Percentiles rank a stretch among this genome's conserved stretches.
Evolutionary conservation across 1,140 invertebrate species (phyloP).

Genomic region (Tetragonula clypearis): DNA sequence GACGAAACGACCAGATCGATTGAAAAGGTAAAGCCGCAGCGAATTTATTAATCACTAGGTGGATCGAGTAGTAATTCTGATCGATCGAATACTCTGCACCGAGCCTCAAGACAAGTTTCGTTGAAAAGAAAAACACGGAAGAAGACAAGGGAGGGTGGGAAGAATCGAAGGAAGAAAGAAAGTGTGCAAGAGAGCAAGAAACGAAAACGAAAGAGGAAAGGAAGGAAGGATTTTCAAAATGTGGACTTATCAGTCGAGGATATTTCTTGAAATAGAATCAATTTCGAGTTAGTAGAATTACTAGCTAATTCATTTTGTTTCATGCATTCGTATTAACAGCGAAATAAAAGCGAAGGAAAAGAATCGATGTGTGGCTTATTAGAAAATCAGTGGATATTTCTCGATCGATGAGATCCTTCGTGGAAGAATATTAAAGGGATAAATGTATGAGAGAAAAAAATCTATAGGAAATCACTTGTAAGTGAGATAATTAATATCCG

Average conservation of each 20-base stretch:
- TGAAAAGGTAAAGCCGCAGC: too few relatives aligned
- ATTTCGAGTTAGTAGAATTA: background rate
- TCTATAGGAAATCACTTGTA: background rate
- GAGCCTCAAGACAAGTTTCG: background rate
- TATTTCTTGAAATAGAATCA: too few relatives aligned
- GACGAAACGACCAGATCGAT: background rate
- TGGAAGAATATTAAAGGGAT: too few relatives aligned
- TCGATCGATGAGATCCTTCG: background rate
- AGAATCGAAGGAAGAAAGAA: background rate
- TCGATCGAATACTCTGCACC: background rate
- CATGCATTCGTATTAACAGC: background rate
- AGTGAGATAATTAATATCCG: background rate
- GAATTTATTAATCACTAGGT: background rate
- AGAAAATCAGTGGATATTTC: background rate
- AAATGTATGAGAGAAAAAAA: background rate
- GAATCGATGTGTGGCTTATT: slow-evolving; percentile 1
- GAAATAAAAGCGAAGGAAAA: background rate
- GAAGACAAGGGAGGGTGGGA: background rate
- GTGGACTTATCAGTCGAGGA: background rate
- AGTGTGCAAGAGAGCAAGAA: background rate
- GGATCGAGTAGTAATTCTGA: background rate
- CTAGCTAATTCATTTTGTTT: too few relatives aligned
- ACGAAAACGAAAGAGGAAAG: background rate
- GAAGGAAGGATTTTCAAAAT: background rate
- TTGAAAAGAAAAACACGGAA: background rate